Conservation (phyloP, 2,888 invertebrate genomes). For the Phalera bucephala region DNA sequence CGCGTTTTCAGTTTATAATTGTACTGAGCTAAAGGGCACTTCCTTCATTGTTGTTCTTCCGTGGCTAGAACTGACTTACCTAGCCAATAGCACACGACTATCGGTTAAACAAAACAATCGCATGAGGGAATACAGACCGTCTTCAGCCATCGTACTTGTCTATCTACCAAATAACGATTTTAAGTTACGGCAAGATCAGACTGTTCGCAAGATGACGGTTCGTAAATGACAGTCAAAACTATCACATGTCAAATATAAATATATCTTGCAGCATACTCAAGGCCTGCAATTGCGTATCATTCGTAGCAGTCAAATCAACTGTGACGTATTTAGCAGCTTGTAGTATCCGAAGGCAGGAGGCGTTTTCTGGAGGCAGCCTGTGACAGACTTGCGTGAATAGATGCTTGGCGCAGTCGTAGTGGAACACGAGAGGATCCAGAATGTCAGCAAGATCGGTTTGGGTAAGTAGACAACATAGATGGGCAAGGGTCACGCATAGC, state of each 20-base stretch:
- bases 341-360: constrained; percentile 65
- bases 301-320: constrained; percentile 55
- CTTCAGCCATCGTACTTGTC: too few species aligned
- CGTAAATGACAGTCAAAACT: too few species aligned
- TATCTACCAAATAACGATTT: too few species aligned
- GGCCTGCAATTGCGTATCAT: constrained; percentile 59
- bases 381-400: constrained; percentile 64
- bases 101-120: too few species aligned
- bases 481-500: constrained; percentile 89
- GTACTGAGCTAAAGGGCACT: too few species aligned
- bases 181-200: too few species aligned
- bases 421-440: constrained; percentile 72
- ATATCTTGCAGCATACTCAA: constrained; percentile 71
- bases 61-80: too few species aligned
- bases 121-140: too few species aligned
- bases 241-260: constrained; percentile 73
- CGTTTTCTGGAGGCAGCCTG: constrained; percentile 67
- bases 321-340: constrained; percentile 77
- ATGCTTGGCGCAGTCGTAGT: constrained; percentile 66
- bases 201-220: too few species aligned
- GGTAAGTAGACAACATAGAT: constrained; percentile 84
- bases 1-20: too few species aligned
- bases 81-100: too few species aligned
- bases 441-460: constrained; percentile 83
- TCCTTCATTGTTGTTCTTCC: too few species aligned